A percentile compares a stretch with the other conserved stretches of the same genome.
Evolutionary conservation across 2,888 invertebrate species (phyloP).

Genomic region (Dolomedes plantarius): DNA sequence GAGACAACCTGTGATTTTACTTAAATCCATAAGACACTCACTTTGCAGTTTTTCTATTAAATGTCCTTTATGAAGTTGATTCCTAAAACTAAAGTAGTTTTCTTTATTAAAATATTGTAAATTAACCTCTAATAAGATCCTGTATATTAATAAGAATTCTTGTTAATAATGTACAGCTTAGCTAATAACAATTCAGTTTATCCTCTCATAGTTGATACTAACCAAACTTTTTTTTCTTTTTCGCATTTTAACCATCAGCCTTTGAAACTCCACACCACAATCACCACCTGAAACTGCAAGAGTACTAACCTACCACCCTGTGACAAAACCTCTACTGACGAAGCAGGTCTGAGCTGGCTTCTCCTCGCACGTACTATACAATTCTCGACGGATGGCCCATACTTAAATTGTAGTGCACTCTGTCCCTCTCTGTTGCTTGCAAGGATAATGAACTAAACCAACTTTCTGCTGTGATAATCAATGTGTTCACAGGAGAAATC

Average conservation of each 20-base stretch:
- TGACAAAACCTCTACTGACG: slow-evolving; percentile 53
- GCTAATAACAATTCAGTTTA: slow-evolving; percentile 56
- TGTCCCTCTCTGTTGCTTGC: slow-evolving; percentile 60
- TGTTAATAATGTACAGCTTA: slow-evolving; percentile 15
- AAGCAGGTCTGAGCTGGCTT: slow-evolving; percentile 21
- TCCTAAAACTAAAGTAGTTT: too few relatives aligned
- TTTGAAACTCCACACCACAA: slow-evolving; percentile 64
- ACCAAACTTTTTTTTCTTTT: slow-evolving; percentile 61
- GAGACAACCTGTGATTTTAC: too few relatives aligned
- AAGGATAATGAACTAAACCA: slow-evolving; percentile 68
- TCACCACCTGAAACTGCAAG: slow-evolving; percentile 58
- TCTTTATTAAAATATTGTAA: neutral
- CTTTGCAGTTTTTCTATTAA: too few relatives aligned
- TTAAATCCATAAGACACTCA: too few relatives aligned
- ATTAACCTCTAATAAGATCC: slow-evolving; percentile 7
- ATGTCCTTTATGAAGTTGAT: too few relatives aligned
- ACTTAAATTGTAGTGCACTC: slow-evolving; percentile 60
- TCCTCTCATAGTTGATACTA: slow-evolving; percentile 70
- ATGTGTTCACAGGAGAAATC: slow-evolving; percentile 41
- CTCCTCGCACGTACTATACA: slow-evolving; percentile 37
- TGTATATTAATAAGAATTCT: neutral
- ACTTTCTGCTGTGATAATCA: slow-evolving; percentile 40
- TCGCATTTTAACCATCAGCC: slow-evolving; percentile 64
- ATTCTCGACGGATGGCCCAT: slow-evolving; percentile 34
- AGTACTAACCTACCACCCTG: slow-evolving; percentile 71